phyloP scores from a whole-genome alignment of 2,113 vertebrate species.

The Zapus hudsonius region DNA sequence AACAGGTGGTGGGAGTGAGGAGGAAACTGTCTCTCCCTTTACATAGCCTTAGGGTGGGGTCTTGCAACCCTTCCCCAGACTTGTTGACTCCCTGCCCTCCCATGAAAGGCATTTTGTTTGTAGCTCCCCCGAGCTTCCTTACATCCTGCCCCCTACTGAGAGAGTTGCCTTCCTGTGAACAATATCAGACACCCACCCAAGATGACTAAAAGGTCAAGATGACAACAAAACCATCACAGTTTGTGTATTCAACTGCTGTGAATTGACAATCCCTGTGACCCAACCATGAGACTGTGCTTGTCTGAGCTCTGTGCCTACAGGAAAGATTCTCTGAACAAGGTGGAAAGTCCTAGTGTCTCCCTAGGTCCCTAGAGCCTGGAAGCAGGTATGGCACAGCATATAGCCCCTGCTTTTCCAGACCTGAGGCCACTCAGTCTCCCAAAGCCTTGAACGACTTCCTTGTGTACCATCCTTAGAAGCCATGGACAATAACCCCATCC shows the following conservation, averaged over 20 bases:
- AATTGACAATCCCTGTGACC: neutral
- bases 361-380: neutral
- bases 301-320: neutral
- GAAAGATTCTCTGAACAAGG: neutral
- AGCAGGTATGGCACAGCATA: neutral
- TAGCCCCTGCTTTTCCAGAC: neutral
- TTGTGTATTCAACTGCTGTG: neutral
- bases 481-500: neutral
- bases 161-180: too few relatives aligned
- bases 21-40: too few relatives aligned
- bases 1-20: too few relatives aligned
- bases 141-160: too few relatives aligned
- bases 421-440: neutral
- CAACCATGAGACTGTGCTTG: slow-evolving; percentile 5
- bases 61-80: too few relatives aligned
- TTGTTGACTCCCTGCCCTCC: too few relatives aligned
- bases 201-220: too few relatives aligned
- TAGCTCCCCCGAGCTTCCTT: too few relatives aligned
- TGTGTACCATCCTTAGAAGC: neutral
- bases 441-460: neutral
- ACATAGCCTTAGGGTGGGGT: too few relatives aligned
- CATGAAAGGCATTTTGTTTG: too few relatives aligned
- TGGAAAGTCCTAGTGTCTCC: neutral
- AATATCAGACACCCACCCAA: too few relatives aligned
- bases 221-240: too few relatives aligned